phyloP scores from a whole-genome alignment of 2,113 vertebrate species.

The Rhinolophus ferrumequinum region DNA sequence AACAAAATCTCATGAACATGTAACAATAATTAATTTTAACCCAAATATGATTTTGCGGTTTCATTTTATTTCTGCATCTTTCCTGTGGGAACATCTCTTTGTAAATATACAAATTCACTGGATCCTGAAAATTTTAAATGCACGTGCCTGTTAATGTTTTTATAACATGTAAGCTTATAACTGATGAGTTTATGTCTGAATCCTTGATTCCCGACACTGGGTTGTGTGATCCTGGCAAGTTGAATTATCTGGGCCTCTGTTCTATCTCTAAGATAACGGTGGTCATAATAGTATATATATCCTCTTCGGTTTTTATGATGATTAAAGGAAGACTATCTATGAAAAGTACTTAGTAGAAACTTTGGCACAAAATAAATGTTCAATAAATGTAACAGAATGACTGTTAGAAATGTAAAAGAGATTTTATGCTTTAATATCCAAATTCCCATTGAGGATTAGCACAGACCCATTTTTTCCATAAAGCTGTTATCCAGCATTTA shows the following conservation, averaged over 20 bases:
- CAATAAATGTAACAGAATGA: background rate
- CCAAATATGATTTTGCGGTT: background rate
- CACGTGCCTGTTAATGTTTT: background rate
- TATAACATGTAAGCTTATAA: background rate
- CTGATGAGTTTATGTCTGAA: background rate
- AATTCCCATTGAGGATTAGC: background rate
- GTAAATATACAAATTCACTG: background rate
- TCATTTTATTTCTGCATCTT: background rate
- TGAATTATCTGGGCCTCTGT: background rate
- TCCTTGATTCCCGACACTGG: background rate
- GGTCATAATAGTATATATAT: background rate
- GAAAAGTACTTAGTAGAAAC: background rate
- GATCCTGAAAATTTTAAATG: background rate
- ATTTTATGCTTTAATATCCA: background rate
- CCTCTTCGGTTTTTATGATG: background rate
- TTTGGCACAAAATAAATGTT: background rate
- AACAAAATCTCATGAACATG: background rate
- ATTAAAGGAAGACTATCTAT: background rate
- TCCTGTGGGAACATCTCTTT: background rate
- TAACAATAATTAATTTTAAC: background rate
- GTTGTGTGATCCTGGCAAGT: background rate
- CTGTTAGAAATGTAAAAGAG: background rate
- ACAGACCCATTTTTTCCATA: background rate
- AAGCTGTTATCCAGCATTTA: background rate
- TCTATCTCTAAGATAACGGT: background rate